Evolutionary conservation across 2,888 invertebrate genomes (phyloP).

Genomic region (Aromia moschata): DNA sequence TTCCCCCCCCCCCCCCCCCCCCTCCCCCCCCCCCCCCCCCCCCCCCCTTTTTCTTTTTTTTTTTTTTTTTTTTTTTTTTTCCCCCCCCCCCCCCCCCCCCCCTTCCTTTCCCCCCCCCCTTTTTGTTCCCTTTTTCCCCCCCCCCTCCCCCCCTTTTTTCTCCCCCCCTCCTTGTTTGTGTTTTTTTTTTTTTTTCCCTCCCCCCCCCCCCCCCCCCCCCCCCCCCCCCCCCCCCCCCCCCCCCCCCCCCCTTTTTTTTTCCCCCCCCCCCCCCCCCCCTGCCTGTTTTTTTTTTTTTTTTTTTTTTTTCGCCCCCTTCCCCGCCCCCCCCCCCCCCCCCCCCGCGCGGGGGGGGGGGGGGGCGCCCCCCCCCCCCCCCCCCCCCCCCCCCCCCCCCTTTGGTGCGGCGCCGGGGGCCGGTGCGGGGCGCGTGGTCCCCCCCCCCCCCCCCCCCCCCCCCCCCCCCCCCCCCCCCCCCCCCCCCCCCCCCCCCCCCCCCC

Average conservation of each 20-base stretch:
- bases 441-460: no score
- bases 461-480: no score
- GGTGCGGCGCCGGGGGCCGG: no score
- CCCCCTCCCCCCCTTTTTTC: background rate
- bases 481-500: no score
- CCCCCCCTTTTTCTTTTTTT: background rate
- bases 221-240: no score
- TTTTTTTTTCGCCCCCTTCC: background rate
- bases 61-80: no score
- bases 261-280: no score
- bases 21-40: background rate
- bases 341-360: background rate
- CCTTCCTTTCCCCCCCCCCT: background rate
- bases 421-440: no score
- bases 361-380: no score
- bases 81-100: background rate
- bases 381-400: no score
- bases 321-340: background rate
- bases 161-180: background rate
- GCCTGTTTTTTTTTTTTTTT: background rate
- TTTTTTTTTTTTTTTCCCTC: background rate
- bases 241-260: no score
- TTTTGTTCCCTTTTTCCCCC: background rate
- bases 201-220: no score
- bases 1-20: background rate